A percentile compares a stretch with the other conserved stretches of the same genome.
Evolutionary conservation across 2,113 vertebrate genomes (phyloP).

Genomic region (Neogale vison): DNA sequence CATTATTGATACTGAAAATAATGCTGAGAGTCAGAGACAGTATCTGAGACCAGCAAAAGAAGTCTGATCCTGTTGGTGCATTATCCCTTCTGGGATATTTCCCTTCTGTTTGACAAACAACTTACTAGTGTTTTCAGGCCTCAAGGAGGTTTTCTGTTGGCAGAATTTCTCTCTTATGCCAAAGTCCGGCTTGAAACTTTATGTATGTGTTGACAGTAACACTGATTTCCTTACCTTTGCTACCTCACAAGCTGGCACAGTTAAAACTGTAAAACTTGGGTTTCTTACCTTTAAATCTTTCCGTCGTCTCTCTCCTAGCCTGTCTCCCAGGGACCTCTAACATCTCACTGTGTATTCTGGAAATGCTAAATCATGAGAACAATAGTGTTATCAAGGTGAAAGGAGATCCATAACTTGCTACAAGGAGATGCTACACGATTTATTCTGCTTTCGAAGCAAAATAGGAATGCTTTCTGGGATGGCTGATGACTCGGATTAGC

Average conservation of each 20-base stretch:
- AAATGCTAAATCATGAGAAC: background rate
- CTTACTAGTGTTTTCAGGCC: background rate
- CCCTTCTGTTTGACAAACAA: background rate
- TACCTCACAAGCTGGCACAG: background rate
- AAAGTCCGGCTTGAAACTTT: background rate
- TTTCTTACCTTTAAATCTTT: background rate
- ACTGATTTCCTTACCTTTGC: background rate
- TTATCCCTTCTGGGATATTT: background rate
- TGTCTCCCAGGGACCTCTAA: background rate
- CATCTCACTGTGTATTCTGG: background rate
- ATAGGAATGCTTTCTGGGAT: background rate
- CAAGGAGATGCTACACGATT: background rate
- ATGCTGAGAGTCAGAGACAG: background rate
- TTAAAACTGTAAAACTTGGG: background rate
- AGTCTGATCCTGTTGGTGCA: background rate
- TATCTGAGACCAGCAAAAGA: background rate
- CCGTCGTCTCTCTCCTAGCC: rapidly evolving
- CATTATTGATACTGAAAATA: background rate
- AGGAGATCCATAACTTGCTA: background rate
- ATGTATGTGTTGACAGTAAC: background rate
- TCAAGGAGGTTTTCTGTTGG: background rate
- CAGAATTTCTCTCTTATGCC: background rate
- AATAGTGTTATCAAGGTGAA: background rate
- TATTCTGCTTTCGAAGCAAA: background rate
- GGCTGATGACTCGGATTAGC: background rate